Evolutionary conservation across 2,797 vertebrate genomes (phyloP).

Genomic region (Pangasius krempfi): DNA sequence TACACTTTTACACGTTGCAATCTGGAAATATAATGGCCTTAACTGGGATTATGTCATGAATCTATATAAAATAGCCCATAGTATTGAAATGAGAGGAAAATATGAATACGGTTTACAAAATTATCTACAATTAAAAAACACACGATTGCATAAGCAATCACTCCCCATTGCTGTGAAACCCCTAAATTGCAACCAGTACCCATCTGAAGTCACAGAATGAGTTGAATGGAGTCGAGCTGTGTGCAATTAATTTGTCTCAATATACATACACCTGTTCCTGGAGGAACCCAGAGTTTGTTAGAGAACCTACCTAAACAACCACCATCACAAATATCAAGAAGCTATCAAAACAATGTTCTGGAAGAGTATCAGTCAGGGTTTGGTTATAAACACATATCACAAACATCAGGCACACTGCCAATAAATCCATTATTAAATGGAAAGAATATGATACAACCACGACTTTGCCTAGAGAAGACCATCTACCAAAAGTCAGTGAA

Average conservation of each 20-base stretch:
- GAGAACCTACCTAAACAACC: not conserved
- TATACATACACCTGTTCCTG: not conserved
- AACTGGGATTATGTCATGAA: not conserved
- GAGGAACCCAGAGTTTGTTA: not conserved
- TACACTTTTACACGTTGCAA: no score
- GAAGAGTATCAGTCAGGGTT: not conserved
- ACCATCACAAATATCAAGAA: not conserved
- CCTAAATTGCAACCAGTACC: not conserved
- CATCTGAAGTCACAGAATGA: not conserved
- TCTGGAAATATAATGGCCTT: not conserved
- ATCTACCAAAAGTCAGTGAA: not conserved
- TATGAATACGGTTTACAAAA: not conserved
- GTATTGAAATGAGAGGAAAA: not conserved
- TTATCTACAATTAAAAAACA: not conserved
- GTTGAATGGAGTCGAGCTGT: not conserved
- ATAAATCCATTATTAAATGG: not conserved
- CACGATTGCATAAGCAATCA: not conserved
- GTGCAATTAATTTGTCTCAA: no score
- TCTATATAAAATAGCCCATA: not conserved
- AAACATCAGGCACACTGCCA: not conserved
- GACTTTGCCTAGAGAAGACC: not conserved
- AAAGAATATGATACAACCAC: not conserved
- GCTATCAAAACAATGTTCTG: not conserved
- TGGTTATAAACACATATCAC: not conserved
- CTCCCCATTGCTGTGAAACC: not conserved